Base-by-base conservation (phyloP, 1,140 invertebrate species). In the Tyrophagus putrescentiae region DNA sequence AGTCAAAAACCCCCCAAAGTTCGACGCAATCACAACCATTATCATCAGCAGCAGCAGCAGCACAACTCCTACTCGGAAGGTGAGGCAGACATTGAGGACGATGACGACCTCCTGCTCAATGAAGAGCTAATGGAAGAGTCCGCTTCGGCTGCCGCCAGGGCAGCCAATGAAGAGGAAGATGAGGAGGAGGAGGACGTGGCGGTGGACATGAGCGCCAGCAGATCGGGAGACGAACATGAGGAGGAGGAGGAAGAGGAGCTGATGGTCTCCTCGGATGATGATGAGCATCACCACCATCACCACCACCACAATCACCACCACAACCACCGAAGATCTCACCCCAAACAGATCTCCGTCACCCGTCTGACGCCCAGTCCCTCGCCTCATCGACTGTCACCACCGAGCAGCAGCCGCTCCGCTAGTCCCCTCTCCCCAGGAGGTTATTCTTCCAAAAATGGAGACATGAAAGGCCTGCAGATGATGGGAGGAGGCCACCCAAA, bases 111-210 rank as follows among this genome's bases (percentile, higher is more conserved):
- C n/a, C n/a, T n/a, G n/a, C n/a, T n/a, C n/a, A n/a, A n/a, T n/a
- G 52, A 54, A 33, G 52, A 54, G 25, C n/a, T 54, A 34, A 27
- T 32, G 13, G 52, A 54, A 54, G 52, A 54, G 11, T 54, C 52
- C 9, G 52, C 52, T 29, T 31, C 25, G 9, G 25, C 13, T 9
- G 13, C 27, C n/a, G 13, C 52, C 13, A 13, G 16, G 6, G 27
- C 13, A 2, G 13, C 13, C 9, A 50, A 50, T 21, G 41, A 42
- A 4, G 6, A 42, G 18, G 41, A 42, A 1, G 45, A 23, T 54
- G 52, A 54, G 9, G 52, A 54, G 9, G 52, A 54, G n/a, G 52
- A 54, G 3, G 50, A 53, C 6, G 52, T 34, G 39, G 52, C 52
- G 9, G 52, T 54, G 3, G 52, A 54, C 27, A 54, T 54, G 52